A percentile compares a stretch with the other conserved stretches of the same genome.
Conservation (phyloP, 2,113 vertebrate genomes). For the mouse (Mus musculus) region DNA sequence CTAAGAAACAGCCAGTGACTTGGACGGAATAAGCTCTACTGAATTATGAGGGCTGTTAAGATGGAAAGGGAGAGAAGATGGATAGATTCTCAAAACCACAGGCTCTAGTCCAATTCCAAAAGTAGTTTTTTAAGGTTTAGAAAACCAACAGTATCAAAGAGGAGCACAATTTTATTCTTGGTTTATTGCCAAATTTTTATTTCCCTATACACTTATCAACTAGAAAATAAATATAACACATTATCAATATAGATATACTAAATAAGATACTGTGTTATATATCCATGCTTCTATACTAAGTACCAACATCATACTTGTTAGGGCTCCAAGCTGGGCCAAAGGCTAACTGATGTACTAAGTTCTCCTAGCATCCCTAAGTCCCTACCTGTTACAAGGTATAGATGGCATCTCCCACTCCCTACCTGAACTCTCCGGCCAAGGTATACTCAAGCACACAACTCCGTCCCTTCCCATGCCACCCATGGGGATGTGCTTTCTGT, state of each 20-base stretch:
- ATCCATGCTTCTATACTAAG: neutral
- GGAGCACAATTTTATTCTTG: neutral
- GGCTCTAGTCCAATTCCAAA: conserved; percentile 11
- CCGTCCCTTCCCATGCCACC: neutral
- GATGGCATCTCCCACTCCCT: neutral
- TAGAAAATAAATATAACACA: neutral
- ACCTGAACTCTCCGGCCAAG: neutral
- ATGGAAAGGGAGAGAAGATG: neutral
- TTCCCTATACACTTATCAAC: neutral
- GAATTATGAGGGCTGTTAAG: neutral
- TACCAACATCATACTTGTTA: neutral
- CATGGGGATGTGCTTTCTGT: neutral
- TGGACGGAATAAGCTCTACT: neutral
- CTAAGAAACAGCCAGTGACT: neutral
- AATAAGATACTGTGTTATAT: neutral
- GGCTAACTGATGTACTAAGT: neutral
- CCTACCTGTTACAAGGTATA: neutral
- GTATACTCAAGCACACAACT: neutral
- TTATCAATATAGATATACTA: neutral
- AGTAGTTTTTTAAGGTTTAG: conserved; percentile 10
- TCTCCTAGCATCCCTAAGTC: neutral
- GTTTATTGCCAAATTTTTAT: neutral
- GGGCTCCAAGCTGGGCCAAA: neutral
- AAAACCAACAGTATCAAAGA: neutral
- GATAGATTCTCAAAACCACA: neutral